These are phyloP conservation scores for Drosophila murphyi DNA, from an alignment of 1,140 invertebrate genomes.

Conservation along the genomic window DNA sequence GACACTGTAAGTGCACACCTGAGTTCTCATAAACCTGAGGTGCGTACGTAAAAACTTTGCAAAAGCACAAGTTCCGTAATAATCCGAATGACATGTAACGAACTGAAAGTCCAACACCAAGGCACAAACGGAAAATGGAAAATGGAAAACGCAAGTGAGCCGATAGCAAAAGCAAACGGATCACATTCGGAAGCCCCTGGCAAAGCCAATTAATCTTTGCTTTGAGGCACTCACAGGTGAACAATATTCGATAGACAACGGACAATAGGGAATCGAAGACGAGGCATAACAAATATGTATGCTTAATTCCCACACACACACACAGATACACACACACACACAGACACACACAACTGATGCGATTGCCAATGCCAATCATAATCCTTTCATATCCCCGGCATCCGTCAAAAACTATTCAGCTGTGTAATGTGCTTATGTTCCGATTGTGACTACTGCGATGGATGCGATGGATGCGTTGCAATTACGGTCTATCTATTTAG, in stretches of 20 bases:
- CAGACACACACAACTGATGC: too few species aligned
- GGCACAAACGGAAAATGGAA: neutral
- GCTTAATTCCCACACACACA: too few species aligned
- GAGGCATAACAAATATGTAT: conserved; percentile 1
- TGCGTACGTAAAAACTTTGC: conserved; percentile 23
- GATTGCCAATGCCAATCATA: conserved; percentile 39
- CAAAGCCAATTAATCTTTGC: conserved; percentile 71
- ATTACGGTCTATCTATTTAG: neutral
- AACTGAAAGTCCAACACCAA: conserved; percentile 1
- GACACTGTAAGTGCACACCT: conserved; percentile 32
- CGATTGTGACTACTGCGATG: conserved; percentile 1
- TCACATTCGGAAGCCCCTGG: conserved; percentile 57
- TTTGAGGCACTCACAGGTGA: conserved; percentile 50
- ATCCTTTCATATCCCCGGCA: conserved; percentile 8
- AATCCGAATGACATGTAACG: conserved; percentile 16
- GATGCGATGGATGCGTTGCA: conserved; percentile 10
- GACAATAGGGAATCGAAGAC: neutral
- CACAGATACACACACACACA: too few species aligned
- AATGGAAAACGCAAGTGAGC: conserved; percentile 40
- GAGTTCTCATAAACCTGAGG: conserved; percentile 53
- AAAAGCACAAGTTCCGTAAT: conserved; percentile 15
- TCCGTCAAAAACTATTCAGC: neutral
- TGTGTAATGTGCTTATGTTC: conserved; percentile 22
- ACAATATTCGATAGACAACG: conserved; percentile 4
- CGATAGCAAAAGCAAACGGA: conserved; percentile 69